Base-by-base conservation (phyloP, 2,888 invertebrate species). In the Priocnemis perturbator region DNA sequence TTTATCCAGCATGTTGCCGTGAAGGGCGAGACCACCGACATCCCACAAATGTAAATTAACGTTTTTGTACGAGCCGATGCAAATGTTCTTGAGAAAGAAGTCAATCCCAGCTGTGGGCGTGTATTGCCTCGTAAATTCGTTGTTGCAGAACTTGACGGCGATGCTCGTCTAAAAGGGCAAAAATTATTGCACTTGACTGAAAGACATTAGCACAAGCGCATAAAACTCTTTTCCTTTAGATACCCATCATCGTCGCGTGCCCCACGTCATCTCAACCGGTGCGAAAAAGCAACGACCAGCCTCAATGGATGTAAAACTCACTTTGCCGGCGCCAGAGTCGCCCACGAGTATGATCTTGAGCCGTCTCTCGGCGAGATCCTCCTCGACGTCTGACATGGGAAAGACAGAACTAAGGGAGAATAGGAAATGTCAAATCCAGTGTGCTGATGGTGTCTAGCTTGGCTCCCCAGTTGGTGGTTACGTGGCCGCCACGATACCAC, bases 261-360 rank as follows among this genome's bases (percentile, higher is more conserved):
- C n/a, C n/a, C n/a, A n/a, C n/a, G n/a, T n/a, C n/a, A n/a, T n/a
- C n/a, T n/a, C n/a, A n/a, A n/a, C n/a, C n/a, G n/a, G n/a, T n/a
- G n/a, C n/a, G n/a, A n/a, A n/a, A n/a, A n/a, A n/a, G n/a, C 26
- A 26, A 26, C 26, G 26, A 26, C 26, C 26, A 2, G 3, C 26
- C n/a, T n/a, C n/a, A n/a, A n/a, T n/a, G 17, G 17, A 47, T 5
- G 11, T 5, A 52, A 70, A 76, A 90, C 91, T 91, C 90, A 96
- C 96, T 92, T 97, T 97, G 77, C 97, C 97, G 77, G 94, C 93
- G 69, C 92, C 92, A 60, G 95, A 92, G 88, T 96, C 96, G 37
- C 97, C 97, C 81, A 96, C 91, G 74, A 97, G 90, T 57, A 95
- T 93, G 81, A 96, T 91, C 90, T 96, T 96, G 78, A 96, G 89